Percentiles rank a stretch among this genome's conserved stretches.
These are phyloP conservation scores for Echinops telfairi DNA, from an alignment of 2,113 vertebrate species.

Conservation along the genomic window DNA sequence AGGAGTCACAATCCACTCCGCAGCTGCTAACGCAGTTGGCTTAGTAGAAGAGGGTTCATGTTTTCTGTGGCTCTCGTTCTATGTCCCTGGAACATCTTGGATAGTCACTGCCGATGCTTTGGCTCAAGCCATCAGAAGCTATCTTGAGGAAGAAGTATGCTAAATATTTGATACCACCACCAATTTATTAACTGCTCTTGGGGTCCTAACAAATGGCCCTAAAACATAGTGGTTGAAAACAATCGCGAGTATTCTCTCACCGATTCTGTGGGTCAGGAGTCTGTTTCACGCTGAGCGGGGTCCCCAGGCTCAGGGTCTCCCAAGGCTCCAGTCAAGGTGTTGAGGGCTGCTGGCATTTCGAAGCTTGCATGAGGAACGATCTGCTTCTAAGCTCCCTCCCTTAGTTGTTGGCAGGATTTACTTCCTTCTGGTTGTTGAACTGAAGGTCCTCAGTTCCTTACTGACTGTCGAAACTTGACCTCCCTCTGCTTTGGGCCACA, in stretches of 20 bases:
- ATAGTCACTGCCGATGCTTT: background rate
- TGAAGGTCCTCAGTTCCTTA: background rate
- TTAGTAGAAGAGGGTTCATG: background rate
- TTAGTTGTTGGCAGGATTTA: background rate
- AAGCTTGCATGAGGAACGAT: background rate
- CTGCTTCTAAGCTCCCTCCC: background rate
- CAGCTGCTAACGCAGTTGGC: background rate
- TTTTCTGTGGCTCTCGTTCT: background rate
- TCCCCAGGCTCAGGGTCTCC: background rate
- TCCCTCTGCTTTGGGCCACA: background rate
- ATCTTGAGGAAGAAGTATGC: background rate
- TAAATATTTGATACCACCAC: background rate
- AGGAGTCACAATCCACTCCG: background rate
- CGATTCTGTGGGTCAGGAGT: background rate
- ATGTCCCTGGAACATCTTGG: background rate
- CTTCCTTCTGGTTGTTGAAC: background rate
- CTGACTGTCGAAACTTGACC: background rate
- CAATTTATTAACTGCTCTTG: background rate
- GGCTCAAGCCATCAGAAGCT: background rate
- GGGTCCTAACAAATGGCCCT: background rate
- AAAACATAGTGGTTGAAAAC: background rate
- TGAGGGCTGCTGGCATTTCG: background rate
- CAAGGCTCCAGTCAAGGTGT: no score
- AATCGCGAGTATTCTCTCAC: background rate
- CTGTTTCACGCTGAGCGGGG: background rate